phyloP scores from a whole-genome alignment of 2,888 invertebrate genomes.

The Panzeria rudis region DNA sequence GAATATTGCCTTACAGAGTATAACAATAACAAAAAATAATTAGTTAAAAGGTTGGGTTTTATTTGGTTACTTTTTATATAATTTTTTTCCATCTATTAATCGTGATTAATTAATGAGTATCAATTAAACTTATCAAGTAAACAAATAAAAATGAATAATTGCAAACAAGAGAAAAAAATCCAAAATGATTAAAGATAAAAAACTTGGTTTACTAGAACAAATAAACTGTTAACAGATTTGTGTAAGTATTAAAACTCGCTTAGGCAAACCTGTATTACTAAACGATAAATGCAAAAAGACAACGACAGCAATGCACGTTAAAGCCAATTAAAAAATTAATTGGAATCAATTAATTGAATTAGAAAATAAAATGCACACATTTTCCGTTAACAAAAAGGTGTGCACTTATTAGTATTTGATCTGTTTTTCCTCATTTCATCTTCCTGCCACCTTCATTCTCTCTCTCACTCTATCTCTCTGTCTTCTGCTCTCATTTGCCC shows the following conservation, averaged over 20 bases:
- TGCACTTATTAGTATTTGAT: too few species aligned
- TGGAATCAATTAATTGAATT: background rate
- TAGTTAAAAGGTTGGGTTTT: constrained; percentile 63
- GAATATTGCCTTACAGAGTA: background rate
- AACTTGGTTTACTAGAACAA: background rate
- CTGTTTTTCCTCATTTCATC: too few species aligned
- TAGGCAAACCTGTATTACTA: constrained; percentile 6
- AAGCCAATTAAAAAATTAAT: constrained; percentile 27
- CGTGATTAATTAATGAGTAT: constrained; percentile 72
- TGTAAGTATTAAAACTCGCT: constrained; percentile 44
- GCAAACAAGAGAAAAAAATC: constrained; percentile 8
- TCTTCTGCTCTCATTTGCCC: background rate
- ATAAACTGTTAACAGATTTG: constrained; percentile 7
- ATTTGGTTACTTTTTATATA: constrained; percentile 31
- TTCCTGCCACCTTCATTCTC: background rate
- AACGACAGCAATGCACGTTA: constrained; percentile 4
- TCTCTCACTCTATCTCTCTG: background rate
- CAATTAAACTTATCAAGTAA: constrained; percentile 63
- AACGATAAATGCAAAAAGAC: constrained; percentile 18
- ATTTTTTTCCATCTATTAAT: constrained; percentile 66
- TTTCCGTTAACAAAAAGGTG: too few species aligned
- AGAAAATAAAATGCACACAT: too few species aligned
- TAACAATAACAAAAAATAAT: constrained; percentile 54
- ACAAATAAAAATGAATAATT: constrained; percentile 47
- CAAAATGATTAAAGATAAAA: constrained; percentile 47